Evolutionary conservation across 2,888 invertebrate species (phyloP).

Genomic region (Argyresthia goedartella): DNA sequence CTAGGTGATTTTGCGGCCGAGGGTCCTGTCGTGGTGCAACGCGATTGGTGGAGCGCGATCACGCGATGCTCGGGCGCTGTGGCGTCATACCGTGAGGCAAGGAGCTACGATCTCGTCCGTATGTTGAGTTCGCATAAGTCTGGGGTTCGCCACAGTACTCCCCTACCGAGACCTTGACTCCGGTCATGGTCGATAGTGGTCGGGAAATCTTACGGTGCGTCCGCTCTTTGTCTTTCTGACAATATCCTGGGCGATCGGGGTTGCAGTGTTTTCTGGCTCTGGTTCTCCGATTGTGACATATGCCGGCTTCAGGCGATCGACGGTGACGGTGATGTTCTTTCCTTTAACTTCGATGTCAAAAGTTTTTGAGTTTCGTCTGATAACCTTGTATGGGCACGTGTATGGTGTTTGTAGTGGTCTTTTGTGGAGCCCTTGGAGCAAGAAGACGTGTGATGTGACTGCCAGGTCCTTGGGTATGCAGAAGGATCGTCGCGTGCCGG

Average conservation of each 20-base stretch:
- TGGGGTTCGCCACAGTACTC: constrained; percentile 2
- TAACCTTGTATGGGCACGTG: not conserved
- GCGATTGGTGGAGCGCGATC: too few species aligned
- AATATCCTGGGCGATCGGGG: not conserved
- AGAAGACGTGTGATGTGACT: not conserved
- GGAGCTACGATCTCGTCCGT: too few species aligned
- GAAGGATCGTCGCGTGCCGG: not conserved
- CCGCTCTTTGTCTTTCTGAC: not conserved
- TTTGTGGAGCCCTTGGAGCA: not conserved
- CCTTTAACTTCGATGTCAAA: not conserved
- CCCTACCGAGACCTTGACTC: not conserved
- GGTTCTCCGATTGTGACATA: not conserved
- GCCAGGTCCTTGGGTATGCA: not conserved
- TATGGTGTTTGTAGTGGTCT: not conserved
- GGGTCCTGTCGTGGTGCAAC: too few species aligned
- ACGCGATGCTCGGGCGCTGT: too few species aligned
- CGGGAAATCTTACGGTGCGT: not conserved
- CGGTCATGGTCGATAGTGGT: not conserved
- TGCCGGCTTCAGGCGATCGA: constrained; percentile 1
- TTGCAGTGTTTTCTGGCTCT: not conserved
- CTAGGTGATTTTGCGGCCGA: too few species aligned
- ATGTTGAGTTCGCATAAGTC: too few species aligned
- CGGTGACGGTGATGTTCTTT: not conserved
- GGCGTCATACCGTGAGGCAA: too few species aligned
- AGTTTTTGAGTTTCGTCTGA: not conserved